A percentile compares a stretch with the other conserved stretches of the same genome.
Conservation (phyloP, 2,113 vertebrate genomes). For the Himantopus leucocephalus region DNA sequence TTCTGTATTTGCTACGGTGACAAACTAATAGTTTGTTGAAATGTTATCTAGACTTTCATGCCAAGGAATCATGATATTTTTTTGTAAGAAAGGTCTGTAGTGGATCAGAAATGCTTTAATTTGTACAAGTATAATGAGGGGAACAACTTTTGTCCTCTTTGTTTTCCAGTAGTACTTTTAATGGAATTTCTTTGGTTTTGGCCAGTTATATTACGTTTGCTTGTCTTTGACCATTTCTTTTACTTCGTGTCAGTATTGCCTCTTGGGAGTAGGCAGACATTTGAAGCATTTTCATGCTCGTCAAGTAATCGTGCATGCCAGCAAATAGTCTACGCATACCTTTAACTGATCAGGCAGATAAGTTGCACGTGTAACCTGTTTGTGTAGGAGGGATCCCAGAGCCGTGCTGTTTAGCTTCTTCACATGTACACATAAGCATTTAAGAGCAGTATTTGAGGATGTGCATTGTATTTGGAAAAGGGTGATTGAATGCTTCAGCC, state of each 20-base stretch:
- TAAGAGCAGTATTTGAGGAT: not conserved
- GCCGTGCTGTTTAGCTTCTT: not conserved
- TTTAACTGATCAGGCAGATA: not conserved
- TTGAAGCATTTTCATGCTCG: not conserved
- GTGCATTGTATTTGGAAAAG: not conserved
- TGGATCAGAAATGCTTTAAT: not conserved
- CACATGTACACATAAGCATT: not conserved
- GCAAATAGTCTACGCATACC: not conserved
- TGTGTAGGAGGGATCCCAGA: not conserved
- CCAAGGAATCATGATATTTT: not conserved
- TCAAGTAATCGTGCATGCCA: not conserved
- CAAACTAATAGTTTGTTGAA: not conserved
- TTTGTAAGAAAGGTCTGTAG: not conserved
- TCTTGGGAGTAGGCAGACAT: not conserved
- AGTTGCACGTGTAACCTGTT: not conserved
- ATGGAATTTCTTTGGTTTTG: not conserved
- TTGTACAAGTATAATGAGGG: not conserved
- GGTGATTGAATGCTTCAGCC: not conserved
- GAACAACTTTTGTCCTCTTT: not conserved
- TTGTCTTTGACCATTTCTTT: not conserved
- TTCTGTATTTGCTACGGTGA: not conserved
- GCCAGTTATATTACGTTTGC: not conserved
- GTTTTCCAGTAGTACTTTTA: not conserved
- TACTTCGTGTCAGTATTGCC: not conserved
- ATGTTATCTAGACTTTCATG: not conserved